phyloP scores from a whole-genome alignment of 2,113 vertebrate species.

The Puntigrus tetrazona region DNA sequence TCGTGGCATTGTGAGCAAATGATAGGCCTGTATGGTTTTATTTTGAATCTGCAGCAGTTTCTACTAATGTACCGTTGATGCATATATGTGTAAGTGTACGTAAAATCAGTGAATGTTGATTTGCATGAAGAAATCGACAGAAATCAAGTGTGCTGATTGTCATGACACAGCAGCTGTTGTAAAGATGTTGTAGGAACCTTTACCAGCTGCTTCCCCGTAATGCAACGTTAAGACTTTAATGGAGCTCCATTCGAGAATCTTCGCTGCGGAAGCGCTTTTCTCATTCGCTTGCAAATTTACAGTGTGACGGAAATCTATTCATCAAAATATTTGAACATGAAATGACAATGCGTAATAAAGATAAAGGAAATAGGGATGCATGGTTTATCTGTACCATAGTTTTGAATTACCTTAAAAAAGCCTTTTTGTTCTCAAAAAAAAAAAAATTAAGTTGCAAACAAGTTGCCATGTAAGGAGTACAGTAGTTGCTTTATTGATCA shows the following conservation, averaged over 20 bases:
- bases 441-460: too few relatives aligned
- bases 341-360: not conserved
- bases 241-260: not conserved
- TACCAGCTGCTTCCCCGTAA: not conserved
- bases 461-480: too few relatives aligned
- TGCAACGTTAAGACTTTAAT: not conserved
- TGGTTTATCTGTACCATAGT: not conserved
- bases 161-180: not conserved
- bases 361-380: not conserved
- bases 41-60: not conserved
- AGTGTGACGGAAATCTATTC: not conserved
- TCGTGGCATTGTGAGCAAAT: not conserved
- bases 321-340: not conserved
- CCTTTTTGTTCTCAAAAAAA: too few relatives aligned
- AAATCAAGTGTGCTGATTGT: not conserved
- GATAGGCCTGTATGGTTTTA: not conserved
- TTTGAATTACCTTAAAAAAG: too few relatives aligned
- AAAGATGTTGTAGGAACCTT: constrained; percentile 1
- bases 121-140: not conserved
- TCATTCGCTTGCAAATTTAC: not conserved
- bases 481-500: not conserved
- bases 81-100: not conserved
- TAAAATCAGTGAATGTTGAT: not conserved
- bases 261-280: not conserved
- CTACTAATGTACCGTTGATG: not conserved